Evolutionary conservation across 2,797 vertebrate genomes (phyloP).

Genomic region (Manis pentadactyla): DNA sequence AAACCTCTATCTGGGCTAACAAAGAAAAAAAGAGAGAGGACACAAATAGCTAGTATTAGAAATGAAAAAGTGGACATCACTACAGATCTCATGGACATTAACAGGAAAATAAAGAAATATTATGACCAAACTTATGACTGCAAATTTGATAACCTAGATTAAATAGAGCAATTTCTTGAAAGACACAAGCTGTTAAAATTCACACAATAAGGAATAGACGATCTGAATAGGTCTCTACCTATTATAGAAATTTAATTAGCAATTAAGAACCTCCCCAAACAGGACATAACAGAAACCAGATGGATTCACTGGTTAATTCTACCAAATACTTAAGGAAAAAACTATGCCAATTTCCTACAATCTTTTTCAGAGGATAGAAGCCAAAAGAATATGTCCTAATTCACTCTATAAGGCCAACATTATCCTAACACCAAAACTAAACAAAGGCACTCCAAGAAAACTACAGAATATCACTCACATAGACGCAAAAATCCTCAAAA

Average conservation of each 20-base stretch:
- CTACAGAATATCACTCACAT: background rate
- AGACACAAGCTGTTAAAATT: background rate
- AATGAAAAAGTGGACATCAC: background rate
- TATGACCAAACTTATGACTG: background rate
- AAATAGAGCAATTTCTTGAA: background rate
- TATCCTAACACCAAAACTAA: background rate
- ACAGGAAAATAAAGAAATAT: background rate
- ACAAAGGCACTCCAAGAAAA: background rate
- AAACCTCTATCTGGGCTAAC: background rate
- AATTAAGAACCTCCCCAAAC: background rate
- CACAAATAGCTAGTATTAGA: background rate
- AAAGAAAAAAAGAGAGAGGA: background rate
- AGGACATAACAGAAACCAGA: background rate
- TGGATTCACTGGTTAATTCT: background rate
- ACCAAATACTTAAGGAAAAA: background rate
- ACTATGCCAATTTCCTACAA: background rate
- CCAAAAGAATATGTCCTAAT: background rate
- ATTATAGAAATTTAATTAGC: background rate
- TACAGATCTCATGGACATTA: background rate
- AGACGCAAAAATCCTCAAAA: background rate
- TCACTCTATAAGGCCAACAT: background rate
- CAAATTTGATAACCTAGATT: background rate
- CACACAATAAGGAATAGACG: background rate
- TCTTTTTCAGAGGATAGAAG: background rate
- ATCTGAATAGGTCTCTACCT: background rate